Evolutionary conservation across 2,797 vertebrate genomes (phyloP).

Genomic region (Catharus ustulatus): DNA sequence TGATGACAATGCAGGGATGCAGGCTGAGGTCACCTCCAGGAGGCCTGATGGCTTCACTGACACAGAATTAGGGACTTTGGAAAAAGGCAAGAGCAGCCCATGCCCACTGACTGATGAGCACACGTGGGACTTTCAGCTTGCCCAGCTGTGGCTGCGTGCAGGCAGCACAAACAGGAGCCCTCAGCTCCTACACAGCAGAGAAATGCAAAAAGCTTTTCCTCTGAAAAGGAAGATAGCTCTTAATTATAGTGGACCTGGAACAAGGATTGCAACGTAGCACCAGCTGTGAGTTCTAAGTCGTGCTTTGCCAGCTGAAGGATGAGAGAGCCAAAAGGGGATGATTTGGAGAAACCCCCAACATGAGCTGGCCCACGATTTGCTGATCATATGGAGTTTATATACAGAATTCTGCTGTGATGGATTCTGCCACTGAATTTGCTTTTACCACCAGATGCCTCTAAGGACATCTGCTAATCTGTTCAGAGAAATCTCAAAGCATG

Average conservation of each 20-base stretch:
- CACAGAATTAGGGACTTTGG: neutral
- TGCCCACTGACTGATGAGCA: neutral
- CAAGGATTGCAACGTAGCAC: constrained; percentile 10
- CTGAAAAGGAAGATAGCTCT: neutral
- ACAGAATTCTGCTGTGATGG: constrained; percentile 38
- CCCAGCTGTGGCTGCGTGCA: neutral
- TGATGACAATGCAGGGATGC: fast-evolving
- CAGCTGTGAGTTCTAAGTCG: constrained; percentile 34
- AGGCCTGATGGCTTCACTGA: neutral
- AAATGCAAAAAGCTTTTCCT: neutral
- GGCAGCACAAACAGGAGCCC: neutral
- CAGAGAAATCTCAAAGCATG: constrained; percentile 21
- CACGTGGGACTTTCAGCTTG: neutral
- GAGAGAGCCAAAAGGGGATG: constrained; percentile 42
- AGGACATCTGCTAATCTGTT: constrained; percentile 55
- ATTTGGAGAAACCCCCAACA: constrained; percentile 46
- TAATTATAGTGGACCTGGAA: constrained; percentile 52
- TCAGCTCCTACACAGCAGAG: neutral
- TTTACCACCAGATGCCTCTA: constrained; percentile 54
- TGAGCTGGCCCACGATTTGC: constrained; percentile 34
- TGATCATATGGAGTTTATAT: constrained; percentile 42
- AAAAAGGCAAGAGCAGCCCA: neutral
- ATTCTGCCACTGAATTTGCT: constrained; percentile 36
- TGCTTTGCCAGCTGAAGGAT: constrained; percentile 25
- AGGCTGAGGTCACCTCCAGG: neutral